Percentiles rank a stretch among this genome's conserved stretches.
Evolutionary conservation across 2,797 vertebrate genomes (phyloP).

Genomic region (Dromococcyx pavoninus): DNA sequence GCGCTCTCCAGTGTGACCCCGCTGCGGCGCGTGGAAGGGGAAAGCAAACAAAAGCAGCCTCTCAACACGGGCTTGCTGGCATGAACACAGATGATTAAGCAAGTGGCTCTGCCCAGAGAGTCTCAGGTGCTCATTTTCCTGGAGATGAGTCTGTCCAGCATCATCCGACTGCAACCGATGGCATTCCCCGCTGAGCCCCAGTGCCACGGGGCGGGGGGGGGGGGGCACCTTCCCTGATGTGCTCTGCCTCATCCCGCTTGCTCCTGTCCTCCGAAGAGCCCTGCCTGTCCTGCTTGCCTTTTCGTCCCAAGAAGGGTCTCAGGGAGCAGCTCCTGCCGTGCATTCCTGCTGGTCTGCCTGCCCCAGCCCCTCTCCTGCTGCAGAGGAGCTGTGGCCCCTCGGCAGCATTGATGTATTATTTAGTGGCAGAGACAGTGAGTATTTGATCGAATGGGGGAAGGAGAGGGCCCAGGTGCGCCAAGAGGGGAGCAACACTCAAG

Average conservation of each 20-base stretch:
- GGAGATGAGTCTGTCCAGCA: neutral
- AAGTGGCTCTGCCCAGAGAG: neutral
- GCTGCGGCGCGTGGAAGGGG: neutral
- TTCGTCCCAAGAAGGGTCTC: neutral
- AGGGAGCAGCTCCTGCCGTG: neutral
- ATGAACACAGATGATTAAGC: neutral
- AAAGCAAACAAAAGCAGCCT: constrained; percentile 9
- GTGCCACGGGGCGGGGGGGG: rapidly evolving
- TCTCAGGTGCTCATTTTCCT: neutral
- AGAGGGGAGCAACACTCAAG: neutral
- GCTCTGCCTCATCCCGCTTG: neutral
- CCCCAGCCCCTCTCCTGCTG: neutral
- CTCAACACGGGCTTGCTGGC: neutral
- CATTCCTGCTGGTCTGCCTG: neutral
- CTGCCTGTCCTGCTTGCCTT: neutral
- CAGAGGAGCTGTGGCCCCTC: constrained; percentile 57
- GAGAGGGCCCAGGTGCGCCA: neutral
- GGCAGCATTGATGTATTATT: constrained; percentile 74
- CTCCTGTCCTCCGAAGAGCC: neutral
- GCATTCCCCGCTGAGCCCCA: neutral
- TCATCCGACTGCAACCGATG: neutral
- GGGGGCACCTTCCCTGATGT: neutral
- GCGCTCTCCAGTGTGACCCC: neutral
- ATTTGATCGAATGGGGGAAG: constrained; percentile 54
- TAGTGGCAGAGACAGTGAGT: constrained; percentile 62